These are phyloP conservation scores for Drosophila orosa DNA, from an alignment of 1,140 invertebrate species.

Conservation along the genomic window DNA sequence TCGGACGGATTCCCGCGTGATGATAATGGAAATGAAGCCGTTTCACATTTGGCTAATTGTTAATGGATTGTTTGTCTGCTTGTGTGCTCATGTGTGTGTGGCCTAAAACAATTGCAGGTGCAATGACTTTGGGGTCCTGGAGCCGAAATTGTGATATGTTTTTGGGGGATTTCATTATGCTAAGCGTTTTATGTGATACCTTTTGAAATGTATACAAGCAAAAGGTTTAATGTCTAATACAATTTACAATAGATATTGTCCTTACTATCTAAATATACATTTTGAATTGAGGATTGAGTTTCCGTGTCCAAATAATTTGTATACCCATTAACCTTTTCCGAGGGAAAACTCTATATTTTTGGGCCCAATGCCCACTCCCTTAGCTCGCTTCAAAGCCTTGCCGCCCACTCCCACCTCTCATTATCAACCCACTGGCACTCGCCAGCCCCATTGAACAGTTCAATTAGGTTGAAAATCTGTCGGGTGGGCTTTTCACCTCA, in stretches of 20 bases:
- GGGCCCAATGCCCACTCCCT: neutral
- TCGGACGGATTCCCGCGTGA: neutral
- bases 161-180: neutral
- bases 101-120: conserved; percentile 24
- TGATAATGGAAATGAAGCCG: conserved; percentile 35
- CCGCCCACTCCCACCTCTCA: neutral
- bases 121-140: conserved; percentile 5
- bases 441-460: conserved; percentile 22
- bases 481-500: conserved; percentile 28
- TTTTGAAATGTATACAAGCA: neutral
- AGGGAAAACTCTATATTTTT: neutral
- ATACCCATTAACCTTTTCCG: neutral
- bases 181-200: conserved; percentile 7
- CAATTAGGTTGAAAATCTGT: conserved; percentile 36
- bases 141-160: neutral
- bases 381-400: neutral
- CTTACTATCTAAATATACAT: neutral
- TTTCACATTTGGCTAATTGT: conserved; percentile 47
- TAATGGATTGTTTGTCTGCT: conserved; percentile 43
- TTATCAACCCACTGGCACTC: neutral
- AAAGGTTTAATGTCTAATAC: neutral
- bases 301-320: neutral
- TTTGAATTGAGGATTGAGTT: neutral
- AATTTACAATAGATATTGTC: no score
- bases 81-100: neutral